Base-by-base conservation (phyloP, 2,113 vertebrate species). In the Tyrannus savana region DNA sequence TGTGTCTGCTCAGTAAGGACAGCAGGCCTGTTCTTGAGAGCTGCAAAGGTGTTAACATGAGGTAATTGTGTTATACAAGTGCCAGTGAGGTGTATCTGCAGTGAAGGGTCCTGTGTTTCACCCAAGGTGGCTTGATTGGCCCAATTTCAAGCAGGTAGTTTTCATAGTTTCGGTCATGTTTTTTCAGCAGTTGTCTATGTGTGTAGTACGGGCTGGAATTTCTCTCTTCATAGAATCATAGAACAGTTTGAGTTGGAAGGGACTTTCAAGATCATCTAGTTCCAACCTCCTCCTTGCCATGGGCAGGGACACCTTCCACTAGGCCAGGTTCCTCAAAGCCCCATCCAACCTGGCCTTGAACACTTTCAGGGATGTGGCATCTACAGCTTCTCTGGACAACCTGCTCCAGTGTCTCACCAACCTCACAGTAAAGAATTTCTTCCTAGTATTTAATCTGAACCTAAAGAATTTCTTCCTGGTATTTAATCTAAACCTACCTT, bases 341-440 rank as follows among this genome's bases (percentile, higher is more conserved):
- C 30, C 35, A 23, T 56, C 35, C n/a, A 14, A 10, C 7, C 31
- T 76, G 25, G 30, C 31, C 41, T 83, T 69, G 47, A 62, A 28
- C 21, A 49, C 6, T 23, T 49, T 18, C 7, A 3, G 41, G 41
- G 41, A 42, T 19, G 22, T 18, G 30, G 4, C 63, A 56, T 35
- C 8, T 27, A 33, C 56, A 56, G 0, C 12, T 55, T 69, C 47
- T 69, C 49, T 63, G 42, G 10, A 22, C 72, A 77, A 6, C 31
- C 18, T 0, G 0, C 55, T 33, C 21, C 63, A 56, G 18, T 56
- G 35, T 69, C 47, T 49, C 0, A 0, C 14, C 31, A 24, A 33
- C 62, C 63, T 84, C 5, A 1, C 47, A 55, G 31, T 49, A 52
- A 77, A 71, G 18, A 49, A 63, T 84, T 84, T 42, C 47, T 76